Evolutionary conservation across 1,140 invertebrate species (phyloP).

Genomic region (Mamestra configurata): DNA sequence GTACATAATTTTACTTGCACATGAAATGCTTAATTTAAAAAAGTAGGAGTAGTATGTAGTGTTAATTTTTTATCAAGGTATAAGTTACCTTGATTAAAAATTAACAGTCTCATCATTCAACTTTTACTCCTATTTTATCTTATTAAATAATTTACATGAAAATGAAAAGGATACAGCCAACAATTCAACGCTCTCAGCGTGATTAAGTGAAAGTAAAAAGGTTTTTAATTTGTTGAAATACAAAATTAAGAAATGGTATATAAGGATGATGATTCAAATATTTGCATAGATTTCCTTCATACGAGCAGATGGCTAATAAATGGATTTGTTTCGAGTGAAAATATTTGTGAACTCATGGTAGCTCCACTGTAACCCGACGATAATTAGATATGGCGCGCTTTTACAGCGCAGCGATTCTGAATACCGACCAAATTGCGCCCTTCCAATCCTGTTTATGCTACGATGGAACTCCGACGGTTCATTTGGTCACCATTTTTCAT

Average conservation of each 20-base stretch:
- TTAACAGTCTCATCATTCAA: no score
- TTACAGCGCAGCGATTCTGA: conserved; percentile 82
- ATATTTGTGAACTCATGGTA: conserved; percentile 67
- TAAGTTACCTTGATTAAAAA: no score
- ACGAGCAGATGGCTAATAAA: conserved; percentile 41
- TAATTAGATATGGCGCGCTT: conserved; percentile 87
- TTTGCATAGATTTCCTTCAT: conserved; percentile 15
- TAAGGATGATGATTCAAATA: conserved; percentile 22
- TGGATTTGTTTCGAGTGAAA: conserved; percentile 40
- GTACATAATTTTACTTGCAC: background rate
- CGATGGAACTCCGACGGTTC: conserved; percentile 71
- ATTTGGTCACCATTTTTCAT: conserved; percentile 68
- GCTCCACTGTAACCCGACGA: conserved; percentile 77
- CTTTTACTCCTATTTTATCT: no score
- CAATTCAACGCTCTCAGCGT: conserved; percentile 21
- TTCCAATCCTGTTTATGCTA: conserved; percentile 81
- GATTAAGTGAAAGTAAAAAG: conserved; percentile 10
- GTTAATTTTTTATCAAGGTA: conserved; percentile 30
- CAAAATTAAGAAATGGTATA: conserved; percentile 9
- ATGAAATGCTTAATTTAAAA: conserved; percentile 15
- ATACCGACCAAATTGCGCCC: conserved; percentile 85
- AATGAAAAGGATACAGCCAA: background rate
- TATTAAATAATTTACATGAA: conserved; percentile 11
- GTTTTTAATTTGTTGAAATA: conserved; percentile 5
- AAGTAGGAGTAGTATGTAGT: conserved; percentile 16